These are phyloP conservation scores for Stegodyphus dumicola DNA, from an alignment of 1,140 invertebrate genomes.

Conservation along the genomic window DNA sequence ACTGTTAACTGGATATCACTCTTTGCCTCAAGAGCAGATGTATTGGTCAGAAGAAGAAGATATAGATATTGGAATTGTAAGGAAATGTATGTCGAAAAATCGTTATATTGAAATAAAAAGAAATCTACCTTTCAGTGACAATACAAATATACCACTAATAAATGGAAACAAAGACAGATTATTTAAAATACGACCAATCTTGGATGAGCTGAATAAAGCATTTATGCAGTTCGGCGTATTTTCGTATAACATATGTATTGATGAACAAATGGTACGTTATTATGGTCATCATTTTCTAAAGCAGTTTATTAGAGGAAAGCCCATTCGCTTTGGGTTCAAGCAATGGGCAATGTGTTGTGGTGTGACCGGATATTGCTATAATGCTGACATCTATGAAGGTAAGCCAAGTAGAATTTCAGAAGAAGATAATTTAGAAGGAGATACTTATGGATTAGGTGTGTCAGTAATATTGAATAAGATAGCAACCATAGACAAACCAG, in stretches of 20 bases:
- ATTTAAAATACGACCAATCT: slow-evolving; percentile 19
- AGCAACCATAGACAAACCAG: slow-evolving; percentile 18
- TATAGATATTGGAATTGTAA: slow-evolving; percentile 20
- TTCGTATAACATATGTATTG: slow-evolving; percentile 19
- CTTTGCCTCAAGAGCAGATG: slow-evolving; percentile 36
- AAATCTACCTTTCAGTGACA: slow-evolving; percentile 14
- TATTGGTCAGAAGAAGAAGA: slow-evolving; percentile 31
- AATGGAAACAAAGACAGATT: slow-evolving; percentile 19
- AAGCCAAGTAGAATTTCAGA: slow-evolving; percentile 19
- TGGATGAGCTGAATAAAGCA: slow-evolving; percentile 16
- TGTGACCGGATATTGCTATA: slow-evolving; percentile 14
- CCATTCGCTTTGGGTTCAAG: slow-evolving; percentile 17
- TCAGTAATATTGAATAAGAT: slow-evolving; percentile 20
- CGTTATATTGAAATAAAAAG: slow-evolving; percentile 18
- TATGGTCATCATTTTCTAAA: slow-evolving; percentile 19
- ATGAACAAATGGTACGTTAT: slow-evolving; percentile 19
- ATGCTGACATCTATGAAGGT: slow-evolving; percentile 18
- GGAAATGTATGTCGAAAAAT: slow-evolving; percentile 19
- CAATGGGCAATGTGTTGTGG: slow-evolving; percentile 15
- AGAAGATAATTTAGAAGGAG: slow-evolving; percentile 15
- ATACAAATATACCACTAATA: slow-evolving; percentile 20
- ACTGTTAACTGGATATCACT: slow-evolving; percentile 38
- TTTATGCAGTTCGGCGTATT: slow-evolving; percentile 18
- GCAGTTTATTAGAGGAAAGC: slow-evolving; percentile 18
- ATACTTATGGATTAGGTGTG: slow-evolving; percentile 19